Base-by-base conservation (phyloP, 1,140 invertebrate species). In the Plutomurus gul region DNA sequence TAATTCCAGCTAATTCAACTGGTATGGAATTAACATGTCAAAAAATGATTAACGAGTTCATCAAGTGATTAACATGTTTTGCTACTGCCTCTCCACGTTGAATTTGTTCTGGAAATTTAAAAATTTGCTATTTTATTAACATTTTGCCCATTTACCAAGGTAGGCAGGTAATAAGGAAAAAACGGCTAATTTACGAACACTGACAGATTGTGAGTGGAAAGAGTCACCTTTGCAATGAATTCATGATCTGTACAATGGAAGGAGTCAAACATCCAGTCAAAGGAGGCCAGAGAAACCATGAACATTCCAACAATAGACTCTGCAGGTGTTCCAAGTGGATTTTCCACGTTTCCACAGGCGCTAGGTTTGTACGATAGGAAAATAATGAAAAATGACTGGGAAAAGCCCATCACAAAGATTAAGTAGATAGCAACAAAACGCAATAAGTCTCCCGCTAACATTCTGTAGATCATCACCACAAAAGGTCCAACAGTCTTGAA, bases 401-500 rank as follows among this genome's bases (percentile, higher is more conserved):
- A 97, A 86, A 99, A 99, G 80, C 97, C 97, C 90, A 98, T 92
- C 0, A 99, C 94, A 85, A 99, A 99, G 0, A 99, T 95, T 49
- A 96, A 87, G 86, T 99, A 99, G 84, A 99, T 99, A 33, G 93
- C 94, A 46, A 97, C 95, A 87, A 99, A 99, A 83, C 97, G 90
- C 7, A 98, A 87, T 18, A 99, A 87, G 88, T 99, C 97, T 79
- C 95, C 96, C 89, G 94, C 94, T 22, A 99, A 93, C 95, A 99
- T 99, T 82, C 96, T 91, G 87, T 99, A 99, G 81, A 99, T 97
- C 97, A 99, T 99, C 72, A 98, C 96, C 5, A 99, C 97, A 90
- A 99, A 99, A 7, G 97, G 97, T 1, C 97, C 97, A 0, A 99
- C 96, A 0, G 96, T 97, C 86, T 97, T 97, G 86, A 99, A 97